Evolutionary conservation across 2,888 invertebrate genomes (phyloP), one percentile per base, ranked within the genome.

Genomic region (Drosophila tanythrix): DNA sequence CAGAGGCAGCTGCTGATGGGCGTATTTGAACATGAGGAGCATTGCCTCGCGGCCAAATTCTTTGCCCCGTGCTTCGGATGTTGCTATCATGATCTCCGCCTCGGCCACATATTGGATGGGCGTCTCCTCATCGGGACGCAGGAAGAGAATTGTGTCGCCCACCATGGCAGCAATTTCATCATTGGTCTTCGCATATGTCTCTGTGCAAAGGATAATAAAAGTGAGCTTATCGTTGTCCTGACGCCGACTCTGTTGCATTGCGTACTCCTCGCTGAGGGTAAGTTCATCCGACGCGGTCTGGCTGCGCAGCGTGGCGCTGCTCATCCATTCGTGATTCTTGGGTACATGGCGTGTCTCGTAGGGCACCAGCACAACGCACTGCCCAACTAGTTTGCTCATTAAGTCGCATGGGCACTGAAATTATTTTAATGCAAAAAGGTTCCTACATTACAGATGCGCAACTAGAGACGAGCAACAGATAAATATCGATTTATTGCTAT

Each of bases 291-390:
- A 99, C 8, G 97, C 98, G 11, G 99, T 99, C 55, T 98, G 93
- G 79, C 95, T 93, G 90, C 96, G 97, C 25, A 99, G 94, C 92
- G 97, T 97, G 81, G 95, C 94, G 51, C 96, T 96, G 91, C 96
- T 95, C 99, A 99, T 99, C 99, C 99, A 99, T 75, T 94, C 93
- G 92, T 99, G 98, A 92, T 99, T 99, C 96, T 96, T 97, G 63
- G 94, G 94, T 0, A 99, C 99, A 93, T 99, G 98, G 71, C 95
- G 93, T 70, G 94, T 93, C 92, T 95, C 95, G 88, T 99, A 99
- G 0, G 99, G 98, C 2, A 99, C 96, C 76, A 99, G 94, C 66
- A 97, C 93, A 2, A 97, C 94, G 65, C 95, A 95, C 38, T 93
- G 88, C 0, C 97, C 96, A 51, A 94, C 71, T 59, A 97, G 94